Conservation (phyloP, 2,113 vertebrate genomes). For the Piprites chloris region DNA sequence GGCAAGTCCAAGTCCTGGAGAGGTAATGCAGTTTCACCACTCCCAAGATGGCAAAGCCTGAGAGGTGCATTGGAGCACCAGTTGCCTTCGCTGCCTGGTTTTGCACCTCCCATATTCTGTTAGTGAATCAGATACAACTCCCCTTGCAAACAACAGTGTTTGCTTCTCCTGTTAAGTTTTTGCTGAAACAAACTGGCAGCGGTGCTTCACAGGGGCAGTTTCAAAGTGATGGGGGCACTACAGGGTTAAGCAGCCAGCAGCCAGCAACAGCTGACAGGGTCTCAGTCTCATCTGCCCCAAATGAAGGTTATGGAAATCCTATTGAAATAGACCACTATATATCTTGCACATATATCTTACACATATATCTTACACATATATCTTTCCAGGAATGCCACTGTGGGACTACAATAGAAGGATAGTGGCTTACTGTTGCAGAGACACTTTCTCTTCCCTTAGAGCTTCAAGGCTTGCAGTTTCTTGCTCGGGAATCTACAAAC, state of each 20-base stretch:
- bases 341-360: too few species aligned
- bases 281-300: not conserved
- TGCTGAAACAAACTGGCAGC: not conserved
- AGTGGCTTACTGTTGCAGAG: not conserved
- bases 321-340: not conserved
- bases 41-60: not conserved
- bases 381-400: not conserved
- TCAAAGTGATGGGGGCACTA: not conserved
- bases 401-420: not conserved
- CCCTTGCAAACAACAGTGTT: not conserved
- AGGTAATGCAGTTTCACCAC: not conserved
- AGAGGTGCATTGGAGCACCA: not conserved
- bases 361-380: too few species aligned
- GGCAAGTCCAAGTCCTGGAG: rapidly evolving
- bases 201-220: not conserved
- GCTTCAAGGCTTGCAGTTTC: not conserved
- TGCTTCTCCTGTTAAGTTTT: not conserved
- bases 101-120: not conserved
- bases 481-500: not conserved
- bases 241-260: not conserved
- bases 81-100: not conserved
- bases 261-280: not conserved
- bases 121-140: not conserved
- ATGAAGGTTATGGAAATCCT: not conserved
- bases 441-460: not conserved